Base-by-base conservation (phyloP, 2,797 vertebrate species). In the Cossypha polioptera region DNA sequence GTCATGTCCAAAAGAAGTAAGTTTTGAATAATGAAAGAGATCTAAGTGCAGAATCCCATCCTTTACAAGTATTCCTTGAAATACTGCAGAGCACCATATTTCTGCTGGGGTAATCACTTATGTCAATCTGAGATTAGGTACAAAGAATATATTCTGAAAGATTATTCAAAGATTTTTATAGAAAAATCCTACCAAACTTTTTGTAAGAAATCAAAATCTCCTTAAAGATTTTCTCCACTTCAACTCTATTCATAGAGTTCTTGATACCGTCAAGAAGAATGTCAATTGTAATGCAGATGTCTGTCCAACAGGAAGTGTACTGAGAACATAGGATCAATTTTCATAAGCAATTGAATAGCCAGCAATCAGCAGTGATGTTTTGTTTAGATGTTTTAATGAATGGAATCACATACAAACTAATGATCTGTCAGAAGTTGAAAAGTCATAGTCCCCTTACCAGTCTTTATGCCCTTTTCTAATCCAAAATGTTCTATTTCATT, bases 241-340 rank as follows among this genome's bases (percentile, higher is more conserved):
- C 22, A 83, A 19, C 28, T 91, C 25, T 78, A 10, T 67, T 69
- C 7, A 11, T 65, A 25, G 19, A 1, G 2, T 54, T 69, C 36
- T 77, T 78, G 57, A 78, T 62, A 29, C 20, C 6, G 1, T 36
- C 62, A 75, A 59, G 33, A 79, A 82, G 47, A 87, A 74, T 62
- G 42, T 72, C 33, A 67, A 36, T 50, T 91, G 22, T 61, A 79
- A 67, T 79, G 57, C 48, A 90, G 65, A 43, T 78, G 65, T 48
- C 65, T 93, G 38, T 75, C 61, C 58, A 81, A 61, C 17, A 83
- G 26, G 31, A 92, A 76, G 26, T 75, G 50, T 55, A 68, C 48
- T 81, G 78, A 86, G 42, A 86, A 72, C 16, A 21, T 7, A 66
- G n/a, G 45, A 91, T 90, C 62, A 87, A 86, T 94, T 90, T 93